A percentile compares a stretch with the other conserved stretches of the same genome.
Conservation (phyloP, 64 coral and sea anemone species). For the Stichodactyla helianthus region DNA sequence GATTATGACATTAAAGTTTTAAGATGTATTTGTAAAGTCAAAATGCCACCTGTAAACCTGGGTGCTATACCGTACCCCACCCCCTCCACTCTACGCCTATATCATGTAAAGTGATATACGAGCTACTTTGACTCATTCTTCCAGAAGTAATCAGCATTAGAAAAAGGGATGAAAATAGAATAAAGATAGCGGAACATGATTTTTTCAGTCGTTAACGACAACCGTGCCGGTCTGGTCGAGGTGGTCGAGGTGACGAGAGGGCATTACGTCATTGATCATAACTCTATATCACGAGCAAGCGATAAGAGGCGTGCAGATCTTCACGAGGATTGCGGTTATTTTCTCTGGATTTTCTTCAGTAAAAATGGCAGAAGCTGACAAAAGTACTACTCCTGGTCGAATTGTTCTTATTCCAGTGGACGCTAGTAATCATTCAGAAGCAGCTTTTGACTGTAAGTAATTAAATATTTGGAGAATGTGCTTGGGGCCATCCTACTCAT, state of each 20-base stretch:
- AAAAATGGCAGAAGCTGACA: slow-evolving; percentile 12
- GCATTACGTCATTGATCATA: not conserved
- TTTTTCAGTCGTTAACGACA: too few relatives aligned
- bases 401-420: slow-evolving; percentile 34
- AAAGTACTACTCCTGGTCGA: not conserved
- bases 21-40: too few relatives aligned
- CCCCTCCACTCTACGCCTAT: not conserved
- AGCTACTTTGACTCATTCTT: not conserved
- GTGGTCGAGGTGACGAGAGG: not conserved
- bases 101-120: not conserved
- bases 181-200: not conserved
- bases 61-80: not conserved
- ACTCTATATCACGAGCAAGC: not conserved
- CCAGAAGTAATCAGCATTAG: not conserved
- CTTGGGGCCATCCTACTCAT: not conserved
- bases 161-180: not conserved
- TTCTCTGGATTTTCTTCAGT: not conserved
- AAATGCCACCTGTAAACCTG: too few relatives aligned
- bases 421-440: slow-evolving; percentile 35
- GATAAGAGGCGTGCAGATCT: slow-evolving; percentile 11
- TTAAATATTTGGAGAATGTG: not conserved
- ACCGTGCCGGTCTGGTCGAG: not conserved
- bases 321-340: not conserved
- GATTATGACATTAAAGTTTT: too few relatives aligned
- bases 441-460: slow-evolving; percentile 53